These are phyloP conservation scores for Pollachius pollachius DNA, from an alignment of 2,113 vertebrate species.

Conservation along the genomic window DNA sequence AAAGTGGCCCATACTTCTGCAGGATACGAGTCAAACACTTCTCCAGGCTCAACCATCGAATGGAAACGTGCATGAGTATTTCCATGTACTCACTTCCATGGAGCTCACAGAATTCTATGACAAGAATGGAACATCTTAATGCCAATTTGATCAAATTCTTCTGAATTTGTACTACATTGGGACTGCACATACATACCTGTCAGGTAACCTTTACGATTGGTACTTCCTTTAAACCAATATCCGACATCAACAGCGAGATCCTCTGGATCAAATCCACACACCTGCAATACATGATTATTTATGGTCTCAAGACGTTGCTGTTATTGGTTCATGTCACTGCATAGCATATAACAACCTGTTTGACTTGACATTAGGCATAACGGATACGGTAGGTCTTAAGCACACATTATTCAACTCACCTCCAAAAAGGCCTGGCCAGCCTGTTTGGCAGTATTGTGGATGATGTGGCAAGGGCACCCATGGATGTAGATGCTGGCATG, in stretches of 20 bases:
- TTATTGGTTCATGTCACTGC: not conserved
- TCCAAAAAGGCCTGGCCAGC: not conserved
- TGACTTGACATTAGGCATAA: not conserved
- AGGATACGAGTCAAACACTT: constrained; percentile 16
- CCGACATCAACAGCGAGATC: constrained; percentile 19
- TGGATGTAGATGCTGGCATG: constrained; percentile 1
- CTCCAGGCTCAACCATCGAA: constrained; percentile 20
- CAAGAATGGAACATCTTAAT: constrained; percentile 5
- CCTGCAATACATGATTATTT: not conserved
- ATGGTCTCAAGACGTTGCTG: not conserved
- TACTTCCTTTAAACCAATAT: not conserved
- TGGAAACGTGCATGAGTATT: constrained; percentile 11
- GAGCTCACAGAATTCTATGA: constrained; percentile 19
- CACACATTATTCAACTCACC: too few relatives aligned
- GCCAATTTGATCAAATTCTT: constrained; percentile 5
- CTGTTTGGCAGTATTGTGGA: constrained; percentile 5
- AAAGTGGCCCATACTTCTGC: constrained; percentile 14
- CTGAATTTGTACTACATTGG: constrained; percentile 1
- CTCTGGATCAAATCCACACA: constrained; percentile 6
- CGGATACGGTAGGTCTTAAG: not conserved
- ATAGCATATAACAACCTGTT: not conserved
- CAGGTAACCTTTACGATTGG: constrained; percentile 14
- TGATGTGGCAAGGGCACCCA: constrained; percentile 1
- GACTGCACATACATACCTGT: constrained; percentile 12
- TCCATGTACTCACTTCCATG: constrained; percentile 23